Conservation (phyloP, 2,113 vertebrate genomes). For the Haemorhous mexicanus region DNA sequence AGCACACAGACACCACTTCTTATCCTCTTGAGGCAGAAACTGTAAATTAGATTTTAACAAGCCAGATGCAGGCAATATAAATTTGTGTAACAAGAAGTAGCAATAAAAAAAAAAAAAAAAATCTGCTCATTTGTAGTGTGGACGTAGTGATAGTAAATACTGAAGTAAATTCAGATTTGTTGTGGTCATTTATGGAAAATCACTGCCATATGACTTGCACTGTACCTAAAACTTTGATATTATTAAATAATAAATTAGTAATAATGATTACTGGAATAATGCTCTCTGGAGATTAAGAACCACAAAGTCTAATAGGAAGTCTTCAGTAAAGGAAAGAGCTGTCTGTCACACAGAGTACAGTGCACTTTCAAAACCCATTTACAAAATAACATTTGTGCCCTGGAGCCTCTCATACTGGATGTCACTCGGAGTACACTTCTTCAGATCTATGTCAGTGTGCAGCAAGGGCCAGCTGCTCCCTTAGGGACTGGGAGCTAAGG, state of each 20-base stretch:
- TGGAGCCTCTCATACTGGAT: background rate
- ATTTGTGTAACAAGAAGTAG: constrained; percentile 35
- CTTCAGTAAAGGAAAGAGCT: background rate
- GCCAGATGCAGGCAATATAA: constrained; percentile 35
- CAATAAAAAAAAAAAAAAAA: background rate
- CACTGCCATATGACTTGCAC: background rate
- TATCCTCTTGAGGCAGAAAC: constrained; percentile 53
- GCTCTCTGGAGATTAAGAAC: background rate
- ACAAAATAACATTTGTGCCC: background rate
- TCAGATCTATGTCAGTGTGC: background rate
- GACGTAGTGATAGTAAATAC: background rate
- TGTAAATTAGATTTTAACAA: constrained; percentile 67
- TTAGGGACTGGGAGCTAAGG: background rate
- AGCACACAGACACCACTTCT: constrained; percentile 21
- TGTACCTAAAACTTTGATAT: background rate
- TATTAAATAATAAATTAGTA: background rate
- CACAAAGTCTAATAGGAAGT: background rate
- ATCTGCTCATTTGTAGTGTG: background rate
- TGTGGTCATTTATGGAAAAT: background rate
- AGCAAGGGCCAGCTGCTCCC: background rate
- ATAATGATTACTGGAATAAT: background rate
- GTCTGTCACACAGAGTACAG: background rate
- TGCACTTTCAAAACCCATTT: background rate
- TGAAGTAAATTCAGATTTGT: background rate
- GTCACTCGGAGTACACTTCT: background rate